Conservation (phyloP, 2,113 vertebrate genomes). For the Thinocorus orbignyianus region DNA sequence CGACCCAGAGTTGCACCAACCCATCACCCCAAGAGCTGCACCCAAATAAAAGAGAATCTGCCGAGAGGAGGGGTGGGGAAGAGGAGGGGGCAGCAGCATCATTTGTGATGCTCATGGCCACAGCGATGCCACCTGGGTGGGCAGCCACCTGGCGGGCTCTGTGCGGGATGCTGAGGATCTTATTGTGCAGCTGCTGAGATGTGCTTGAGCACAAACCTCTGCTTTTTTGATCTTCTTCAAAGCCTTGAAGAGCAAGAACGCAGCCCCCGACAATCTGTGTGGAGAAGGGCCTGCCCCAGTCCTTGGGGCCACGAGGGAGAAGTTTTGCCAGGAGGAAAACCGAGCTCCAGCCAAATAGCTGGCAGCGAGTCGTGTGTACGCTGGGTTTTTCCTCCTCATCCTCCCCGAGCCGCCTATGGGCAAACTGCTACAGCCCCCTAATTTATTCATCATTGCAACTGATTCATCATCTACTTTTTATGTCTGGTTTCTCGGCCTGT, state of each 20-base stretch:
- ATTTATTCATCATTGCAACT: constrained; percentile 65
- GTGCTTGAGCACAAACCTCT: not conserved
- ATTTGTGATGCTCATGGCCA: fast-evolving
- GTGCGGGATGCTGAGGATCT: fast-evolving
- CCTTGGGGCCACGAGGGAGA: not conserved
- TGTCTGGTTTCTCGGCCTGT: constrained; percentile 67
- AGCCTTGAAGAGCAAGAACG: not conserved
- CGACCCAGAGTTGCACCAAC: not conserved
- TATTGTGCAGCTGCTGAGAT: not conserved
- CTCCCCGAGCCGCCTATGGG: not conserved
- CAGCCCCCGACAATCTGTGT: not conserved
- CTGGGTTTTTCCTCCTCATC: not conserved
- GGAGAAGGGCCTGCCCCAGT: not conserved
- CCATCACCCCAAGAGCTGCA: fast-evolving
- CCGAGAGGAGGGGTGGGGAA: not conserved
- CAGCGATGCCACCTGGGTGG: fast-evolving
- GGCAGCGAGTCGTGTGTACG: not conserved
- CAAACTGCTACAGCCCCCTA: constrained; percentile 18
- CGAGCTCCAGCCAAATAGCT: not conserved
- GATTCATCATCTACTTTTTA: constrained; percentile 64
- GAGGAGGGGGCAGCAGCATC: not conserved
- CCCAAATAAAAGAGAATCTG: not conserved
- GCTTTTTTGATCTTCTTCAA: not conserved
- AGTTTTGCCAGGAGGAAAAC: not conserved
- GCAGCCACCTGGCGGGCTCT: not conserved